phyloP scores from a whole-genome alignment of 2,888 invertebrate species.

The Coenonympha glycerion region DNA sequence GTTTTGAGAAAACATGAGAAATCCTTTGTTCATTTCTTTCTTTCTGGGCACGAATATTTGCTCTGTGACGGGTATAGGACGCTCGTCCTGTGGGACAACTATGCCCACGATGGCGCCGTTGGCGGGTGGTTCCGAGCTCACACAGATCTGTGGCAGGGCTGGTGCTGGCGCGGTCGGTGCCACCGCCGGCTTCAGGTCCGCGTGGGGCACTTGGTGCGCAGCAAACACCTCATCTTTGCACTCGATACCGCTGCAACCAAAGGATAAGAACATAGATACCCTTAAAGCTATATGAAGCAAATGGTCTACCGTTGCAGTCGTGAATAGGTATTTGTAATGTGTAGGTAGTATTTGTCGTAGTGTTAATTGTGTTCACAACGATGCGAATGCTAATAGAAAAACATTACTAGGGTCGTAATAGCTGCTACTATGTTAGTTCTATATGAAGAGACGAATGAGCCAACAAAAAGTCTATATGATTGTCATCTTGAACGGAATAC shows the following conservation, averaged over 20 bases:
- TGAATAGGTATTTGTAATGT: conserved; percentile 16
- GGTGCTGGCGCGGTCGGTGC: conserved; percentile 35
- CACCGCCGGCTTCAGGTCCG: conserved; percentile 60
- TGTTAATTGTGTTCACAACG: conserved; percentile 18
- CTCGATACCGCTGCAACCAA: conserved; percentile 83
- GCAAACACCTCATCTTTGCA: conserved; percentile 86
- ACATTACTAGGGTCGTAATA: conserved; percentile 36
- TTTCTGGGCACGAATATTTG: conserved; percentile 87
- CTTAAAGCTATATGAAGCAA: conserved; percentile 31
- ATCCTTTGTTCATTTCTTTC: conserved; percentile 96
- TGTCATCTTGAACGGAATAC: conserved; percentile 30
- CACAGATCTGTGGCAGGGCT: conserved; percentile 30
- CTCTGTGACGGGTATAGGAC: conserved; percentile 82
- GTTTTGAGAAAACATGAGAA: conserved; percentile 90
- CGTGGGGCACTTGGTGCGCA: conserved; percentile 73
- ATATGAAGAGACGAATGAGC: conserved; percentile 52
- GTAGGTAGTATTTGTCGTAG: neutral
- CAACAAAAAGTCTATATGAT: conserved; percentile 63
- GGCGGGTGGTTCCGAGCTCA: conserved; percentile 39
- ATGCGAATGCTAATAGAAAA: conserved; percentile 41
- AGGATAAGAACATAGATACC: conserved; percentile 45
- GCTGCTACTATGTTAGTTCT: conserved; percentile 35
- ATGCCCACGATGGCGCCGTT: conserved; percentile 60
- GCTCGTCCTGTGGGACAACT: conserved; percentile 57
- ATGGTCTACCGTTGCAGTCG: conserved; percentile 32